A percentile compares a stretch with the other conserved stretches of the same genome.
phyloP scores from a whole-genome alignment of 1,140 invertebrate species.

The Zophobas morio region DNA sequence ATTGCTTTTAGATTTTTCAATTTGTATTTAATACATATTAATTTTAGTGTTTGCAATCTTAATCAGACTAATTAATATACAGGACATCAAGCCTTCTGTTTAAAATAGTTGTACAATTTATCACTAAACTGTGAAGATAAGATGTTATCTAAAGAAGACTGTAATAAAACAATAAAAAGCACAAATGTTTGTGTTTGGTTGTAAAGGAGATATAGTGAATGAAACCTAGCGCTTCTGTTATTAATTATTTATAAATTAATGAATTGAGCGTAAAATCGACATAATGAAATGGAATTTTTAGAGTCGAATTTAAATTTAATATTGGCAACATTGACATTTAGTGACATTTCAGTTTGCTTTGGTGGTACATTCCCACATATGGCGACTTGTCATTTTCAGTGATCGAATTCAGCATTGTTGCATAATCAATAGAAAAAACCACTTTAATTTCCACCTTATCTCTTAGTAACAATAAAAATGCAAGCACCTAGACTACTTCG shows the following conservation, averaged over 20 bases:
- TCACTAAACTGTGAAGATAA: slow-evolving; percentile 34
- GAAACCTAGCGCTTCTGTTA: no score
- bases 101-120: slow-evolving; percentile 18
- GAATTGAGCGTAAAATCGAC: no score
- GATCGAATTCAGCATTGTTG: neutral
- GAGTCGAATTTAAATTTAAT: neutral
- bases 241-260: no score
- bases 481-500: slow-evolving; percentile 45
- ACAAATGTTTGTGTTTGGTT: neutral
- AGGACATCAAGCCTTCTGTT: slow-evolving; percentile 3
- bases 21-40: slow-evolving; percentile 33
- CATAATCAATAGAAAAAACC: neutral
- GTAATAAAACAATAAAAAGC: slow-evolving; percentile 25
- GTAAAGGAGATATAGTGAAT: neutral
- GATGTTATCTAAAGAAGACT: slow-evolving; percentile 29
- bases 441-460: neutral
- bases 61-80: slow-evolving; percentile 3
- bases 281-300: no score
- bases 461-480: slow-evolving; percentile 37
- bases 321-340: neutral
- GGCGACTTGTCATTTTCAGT: neutral
- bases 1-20: slow-evolving; percentile 25
- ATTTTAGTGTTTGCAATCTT: slow-evolving; percentile 27
- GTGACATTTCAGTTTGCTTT: no score
- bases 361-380: no score